phyloP scores from a whole-genome alignment of 2,888 invertebrate species.

The Brachyopa scutellaris region DNA sequence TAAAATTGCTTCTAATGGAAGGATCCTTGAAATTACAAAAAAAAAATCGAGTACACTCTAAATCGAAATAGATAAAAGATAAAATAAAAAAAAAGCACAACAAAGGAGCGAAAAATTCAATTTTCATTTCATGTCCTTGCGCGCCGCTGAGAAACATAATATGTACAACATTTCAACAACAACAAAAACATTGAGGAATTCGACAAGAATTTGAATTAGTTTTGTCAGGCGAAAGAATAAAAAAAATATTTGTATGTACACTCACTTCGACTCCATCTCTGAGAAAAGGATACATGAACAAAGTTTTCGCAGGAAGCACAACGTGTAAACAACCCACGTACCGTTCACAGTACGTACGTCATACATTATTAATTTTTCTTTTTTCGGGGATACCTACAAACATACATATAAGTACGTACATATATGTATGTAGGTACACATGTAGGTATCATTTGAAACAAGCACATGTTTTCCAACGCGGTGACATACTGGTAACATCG shows the following conservation, averaged over 20 bases:
- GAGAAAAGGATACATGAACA: slow-evolving; percentile 3
- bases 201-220: slow-evolving; percentile 62
- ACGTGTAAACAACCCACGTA: slow-evolving; percentile 64
- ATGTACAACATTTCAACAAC: not conserved
- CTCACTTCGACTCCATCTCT: not conserved
- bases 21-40: not conserved
- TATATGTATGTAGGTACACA: no score
- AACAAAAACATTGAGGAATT: slow-evolving; percentile 37
- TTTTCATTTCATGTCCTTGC: slow-evolving; percentile 59
- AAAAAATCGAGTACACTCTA: slow-evolving; percentile 41
- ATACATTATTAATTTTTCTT: slow-evolving; percentile 66
- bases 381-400: no score
- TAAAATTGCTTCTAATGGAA: slow-evolving; percentile 14
- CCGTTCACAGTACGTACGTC: slow-evolving; percentile 41
- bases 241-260: slow-evolving; percentile 5
- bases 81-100: slow-evolving; percentile 16
- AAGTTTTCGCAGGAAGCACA: not conserved
- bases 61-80: slow-evolving; percentile 58
- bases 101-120: slow-evolving; percentile 64
- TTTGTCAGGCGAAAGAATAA: slow-evolving; percentile 27
- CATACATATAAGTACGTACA: no score
- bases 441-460: not conserved
- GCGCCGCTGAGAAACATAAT: slow-evolving; percentile 1
- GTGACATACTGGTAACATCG: no score
- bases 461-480: no score